These are phyloP conservation scores for Drosophila kanapiae DNA, from an alignment of 1,140 invertebrate genomes.

Conservation along the genomic window DNA sequence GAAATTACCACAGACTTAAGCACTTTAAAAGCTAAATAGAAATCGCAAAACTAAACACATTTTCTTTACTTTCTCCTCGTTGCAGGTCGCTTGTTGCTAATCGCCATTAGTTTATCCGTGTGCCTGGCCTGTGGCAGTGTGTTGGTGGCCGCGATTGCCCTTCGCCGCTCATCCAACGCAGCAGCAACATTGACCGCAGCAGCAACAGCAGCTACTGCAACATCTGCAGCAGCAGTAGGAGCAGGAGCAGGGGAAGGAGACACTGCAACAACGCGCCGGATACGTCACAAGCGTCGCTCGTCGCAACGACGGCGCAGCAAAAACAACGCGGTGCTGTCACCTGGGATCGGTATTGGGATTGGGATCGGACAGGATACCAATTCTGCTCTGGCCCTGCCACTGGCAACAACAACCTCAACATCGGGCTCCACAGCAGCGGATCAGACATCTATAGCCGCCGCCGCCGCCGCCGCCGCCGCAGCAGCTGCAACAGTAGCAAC, in stretches of 20 bases:
- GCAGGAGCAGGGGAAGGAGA: slow-evolving; percentile 7
- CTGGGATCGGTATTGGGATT: slow-evolving; percentile 50
- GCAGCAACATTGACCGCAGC: slow-evolving; percentile 37
- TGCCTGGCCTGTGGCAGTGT: slow-evolving; percentile 76
- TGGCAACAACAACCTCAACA: slow-evolving; percentile 59
- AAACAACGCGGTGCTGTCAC: slow-evolving; percentile 52
- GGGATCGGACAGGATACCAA: slow-evolving; percentile 42
- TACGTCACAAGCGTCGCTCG: slow-evolving; percentile 64
- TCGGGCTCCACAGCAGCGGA: slow-evolving; percentile 50
- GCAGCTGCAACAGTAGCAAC: slow-evolving; percentile 39
- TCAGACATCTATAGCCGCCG: slow-evolving; percentile 37
- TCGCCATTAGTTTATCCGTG: slow-evolving; percentile 77
- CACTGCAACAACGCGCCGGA: slow-evolving; percentile 62
- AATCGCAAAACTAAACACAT: slow-evolving; percentile 10
- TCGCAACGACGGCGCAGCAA: slow-evolving; percentile 66
- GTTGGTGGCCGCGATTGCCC: slow-evolving; percentile 67
- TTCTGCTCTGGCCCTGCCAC: slow-evolving; percentile 82
- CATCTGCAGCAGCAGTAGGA: slow-evolving; percentile 28
- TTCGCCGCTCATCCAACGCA: slow-evolving; percentile 60
- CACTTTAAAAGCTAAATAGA: background rate
- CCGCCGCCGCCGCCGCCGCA: slow-evolving; percentile 35
- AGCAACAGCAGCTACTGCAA: slow-evolving; percentile 20
- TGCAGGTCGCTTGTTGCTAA: slow-evolving; percentile 74
- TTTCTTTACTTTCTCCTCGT: slow-evolving; percentile 6
- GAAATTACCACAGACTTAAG: background rate